Evolutionary conservation across 1,140 invertebrate species (phyloP), one percentile per base, ranked within the genome.

Genomic region (Parasteatoda tepidariorum): DNA sequence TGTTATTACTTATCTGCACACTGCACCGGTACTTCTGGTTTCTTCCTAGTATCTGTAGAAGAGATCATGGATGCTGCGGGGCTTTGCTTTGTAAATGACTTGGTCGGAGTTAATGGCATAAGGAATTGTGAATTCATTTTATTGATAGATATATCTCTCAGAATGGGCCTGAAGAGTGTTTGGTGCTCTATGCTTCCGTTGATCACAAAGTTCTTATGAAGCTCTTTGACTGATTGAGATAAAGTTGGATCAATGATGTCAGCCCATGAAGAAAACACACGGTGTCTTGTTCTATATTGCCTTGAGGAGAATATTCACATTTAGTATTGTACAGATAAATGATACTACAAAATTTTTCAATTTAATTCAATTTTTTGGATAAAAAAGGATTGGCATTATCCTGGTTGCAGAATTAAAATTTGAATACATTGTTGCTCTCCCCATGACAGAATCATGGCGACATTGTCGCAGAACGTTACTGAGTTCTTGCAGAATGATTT

Each of bases 201-300:
- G 13, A 9, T 55, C 33, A 62, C 54, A 22, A 78, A 78, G 2
- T 66, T 22, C 6, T 31, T 66, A 7, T 78, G 28, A 4, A 78
- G 6, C 38, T 78, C 57, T 18, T 24, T 66, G 18, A 78, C 41
- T 7, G 30, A 62, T 13, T n/a, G 13, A 11, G 61, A 64, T 24
- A 78, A 24, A 1, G 30, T 11, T 34, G 30, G 15, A 13, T 78
- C 48, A 31, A 66, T 78, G 4, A 66, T 30, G 6, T 66, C n/a
- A 31, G 61, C 41, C 48, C 34, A 78, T 7, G 34, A 66, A 64
- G 28, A 15, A 55, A 78, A 41, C 66, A 62, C 61, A 24, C 33
- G 41, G 28, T 66, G 54, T 9, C 57, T 59, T 22, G n/a, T 59
- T 59, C 5, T n/a, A 9, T 59, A 9, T 1, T 15, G 18, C 57